Conservation (phyloP, 2,888 invertebrate genomes). For the Idaea dimidiata region DNA sequence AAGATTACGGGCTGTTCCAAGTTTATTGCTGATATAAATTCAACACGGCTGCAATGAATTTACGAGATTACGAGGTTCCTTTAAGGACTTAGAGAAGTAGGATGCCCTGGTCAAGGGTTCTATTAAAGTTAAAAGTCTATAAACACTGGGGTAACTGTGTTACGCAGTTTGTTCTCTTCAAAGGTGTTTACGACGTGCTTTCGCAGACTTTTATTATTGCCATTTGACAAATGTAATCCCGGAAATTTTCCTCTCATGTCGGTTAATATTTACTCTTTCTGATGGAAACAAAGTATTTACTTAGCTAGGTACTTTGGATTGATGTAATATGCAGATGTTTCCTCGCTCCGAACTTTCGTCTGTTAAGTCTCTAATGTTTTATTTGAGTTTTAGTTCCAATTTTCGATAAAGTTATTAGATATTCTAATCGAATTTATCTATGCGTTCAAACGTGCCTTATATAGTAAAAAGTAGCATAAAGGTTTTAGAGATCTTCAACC, state of each 20-base stretch:
- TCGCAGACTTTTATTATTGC: not conserved
- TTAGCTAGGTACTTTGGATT: no score
- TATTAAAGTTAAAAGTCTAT: constrained; percentile 27
- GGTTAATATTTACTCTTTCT: no score
- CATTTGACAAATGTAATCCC: not conserved
- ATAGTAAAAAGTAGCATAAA: no score
- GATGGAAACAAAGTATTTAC: no score
- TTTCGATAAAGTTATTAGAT: no score
- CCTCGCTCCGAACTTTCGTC: no score
- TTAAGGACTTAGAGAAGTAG: constrained; percentile 51
- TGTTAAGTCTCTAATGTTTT: no score
- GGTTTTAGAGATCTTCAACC: no score
- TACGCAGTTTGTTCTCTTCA: not conserved
- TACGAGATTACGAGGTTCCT: constrained; percentile 44
- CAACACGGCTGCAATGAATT: constrained; percentile 55
- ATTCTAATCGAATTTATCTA: no score
- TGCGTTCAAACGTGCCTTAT: no score
- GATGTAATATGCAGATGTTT: no score
- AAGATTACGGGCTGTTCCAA: constrained; percentile 58
- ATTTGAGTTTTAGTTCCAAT: no score
- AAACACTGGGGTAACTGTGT: constrained; percentile 10
- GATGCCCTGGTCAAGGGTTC: constrained; percentile 43
- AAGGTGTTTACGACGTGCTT: not conserved
- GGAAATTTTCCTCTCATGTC: not conserved
- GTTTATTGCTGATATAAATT: constrained; percentile 60